Evolutionary conservation across 92 coral and sea anemone species (phyloP).

Genomic region (Palythoa grandis): DNA sequence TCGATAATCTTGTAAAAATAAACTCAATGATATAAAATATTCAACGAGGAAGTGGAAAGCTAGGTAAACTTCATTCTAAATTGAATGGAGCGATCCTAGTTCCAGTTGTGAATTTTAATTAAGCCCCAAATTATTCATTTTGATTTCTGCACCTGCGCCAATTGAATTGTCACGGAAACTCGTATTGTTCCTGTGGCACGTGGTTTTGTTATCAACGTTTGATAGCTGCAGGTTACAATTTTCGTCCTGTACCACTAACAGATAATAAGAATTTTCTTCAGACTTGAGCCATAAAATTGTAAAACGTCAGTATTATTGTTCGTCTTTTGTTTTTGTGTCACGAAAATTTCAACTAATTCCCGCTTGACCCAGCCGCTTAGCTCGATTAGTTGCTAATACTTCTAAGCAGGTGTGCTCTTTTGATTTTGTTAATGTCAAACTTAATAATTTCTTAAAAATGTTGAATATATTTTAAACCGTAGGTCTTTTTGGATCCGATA

Average conservation of each 20-base stretch:
- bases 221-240: background rate
- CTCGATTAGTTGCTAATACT: too few relatives aligned
- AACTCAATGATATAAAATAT: too few relatives aligned
- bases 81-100: background rate
- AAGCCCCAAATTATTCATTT: background rate
- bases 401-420: too few relatives aligned
- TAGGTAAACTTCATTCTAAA: background rate
- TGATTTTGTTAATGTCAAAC: too few relatives aligned
- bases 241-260: background rate
- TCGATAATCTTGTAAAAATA: too few relatives aligned
- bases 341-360: too few relatives aligned
- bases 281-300: background rate
- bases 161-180: constrained; percentile 10
- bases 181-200: background rate
- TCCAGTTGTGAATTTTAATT: constrained; percentile 26
- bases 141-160: constrained; percentile 18
- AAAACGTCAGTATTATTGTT: background rate
- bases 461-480: too few relatives aligned
- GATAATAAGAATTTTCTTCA: background rate
- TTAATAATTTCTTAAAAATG: too few relatives aligned
- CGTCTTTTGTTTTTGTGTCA: too few relatives aligned
- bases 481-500: too few relatives aligned
- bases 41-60: background rate
- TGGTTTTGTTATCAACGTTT: background rate
- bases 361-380: too few relatives aligned